phyloP scores from a whole-genome alignment of 2,113 vertebrate genomes.

The Desmodus rotundus region DNA sequence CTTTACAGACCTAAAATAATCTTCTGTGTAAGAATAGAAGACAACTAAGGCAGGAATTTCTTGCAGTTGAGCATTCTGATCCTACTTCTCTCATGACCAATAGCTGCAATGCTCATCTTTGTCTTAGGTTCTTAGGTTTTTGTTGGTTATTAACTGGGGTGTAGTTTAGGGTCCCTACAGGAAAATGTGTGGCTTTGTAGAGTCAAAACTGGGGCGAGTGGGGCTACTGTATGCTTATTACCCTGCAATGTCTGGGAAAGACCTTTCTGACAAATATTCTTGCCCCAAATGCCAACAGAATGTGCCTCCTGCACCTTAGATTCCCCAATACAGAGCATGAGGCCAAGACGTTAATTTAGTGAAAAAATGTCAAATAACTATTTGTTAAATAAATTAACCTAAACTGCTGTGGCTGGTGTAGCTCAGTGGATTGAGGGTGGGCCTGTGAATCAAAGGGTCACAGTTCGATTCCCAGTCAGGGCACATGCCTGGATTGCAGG shows the following conservation, averaged over 20 bases:
- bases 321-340: background rate
- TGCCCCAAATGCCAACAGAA: background rate
- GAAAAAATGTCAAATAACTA: background rate
- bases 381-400: background rate
- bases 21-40: background rate
- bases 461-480: too few relatives aligned
- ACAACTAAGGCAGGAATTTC: background rate
- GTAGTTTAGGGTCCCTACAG: accelerated
- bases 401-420: too few relatives aligned
- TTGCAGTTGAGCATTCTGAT: background rate
- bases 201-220: background rate
- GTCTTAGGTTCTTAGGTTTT: background rate
- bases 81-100: background rate
- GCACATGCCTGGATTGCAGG: too few relatives aligned
- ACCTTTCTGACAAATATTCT: background rate
- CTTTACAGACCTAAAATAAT: background rate
- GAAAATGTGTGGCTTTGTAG: background rate
- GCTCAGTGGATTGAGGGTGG: too few relatives aligned
- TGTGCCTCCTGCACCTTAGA: background rate
- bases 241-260: background rate
- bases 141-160: background rate
- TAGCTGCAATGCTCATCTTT: background rate
- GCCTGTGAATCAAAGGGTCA: too few relatives aligned
- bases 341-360: background rate
- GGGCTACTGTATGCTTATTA: background rate